Percentiles rank a stretch among this genome's conserved stretches.
These are phyloP conservation scores for Aspiorhynchus laticeps DNA, from an alignment of 2,113 vertebrate genomes.

Conservation along the genomic window DNA sequence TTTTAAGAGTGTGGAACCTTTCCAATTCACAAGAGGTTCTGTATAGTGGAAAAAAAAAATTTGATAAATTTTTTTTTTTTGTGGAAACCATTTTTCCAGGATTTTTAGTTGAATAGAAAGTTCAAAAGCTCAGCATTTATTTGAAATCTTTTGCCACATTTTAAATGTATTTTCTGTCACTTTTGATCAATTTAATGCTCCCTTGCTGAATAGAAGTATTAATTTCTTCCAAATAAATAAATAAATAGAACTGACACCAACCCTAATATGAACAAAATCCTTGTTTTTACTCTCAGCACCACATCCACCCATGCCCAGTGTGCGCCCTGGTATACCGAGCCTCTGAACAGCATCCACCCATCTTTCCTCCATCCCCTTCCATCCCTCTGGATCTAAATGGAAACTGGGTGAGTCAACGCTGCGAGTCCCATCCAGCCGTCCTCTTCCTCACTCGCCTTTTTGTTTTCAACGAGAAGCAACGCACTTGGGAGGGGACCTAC, in stretches of 20 bases:
- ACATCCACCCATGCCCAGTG: constrained; percentile 81
- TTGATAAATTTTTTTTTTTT: too few relatives aligned
- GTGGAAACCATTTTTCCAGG: too few relatives aligned
- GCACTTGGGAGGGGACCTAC: constrained; percentile 85
- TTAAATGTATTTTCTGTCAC: too few relatives aligned
- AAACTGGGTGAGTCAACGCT: constrained; percentile 83
- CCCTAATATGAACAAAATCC: not conserved
- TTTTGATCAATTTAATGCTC: too few relatives aligned
- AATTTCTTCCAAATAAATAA: not conserved
- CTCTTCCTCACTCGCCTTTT: constrained; percentile 89
- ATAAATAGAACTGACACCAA: too few relatives aligned
- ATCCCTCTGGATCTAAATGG: constrained; percentile 74
- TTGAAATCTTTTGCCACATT: too few relatives aligned
- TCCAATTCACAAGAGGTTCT: too few relatives aligned
- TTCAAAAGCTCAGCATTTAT: too few relatives aligned
- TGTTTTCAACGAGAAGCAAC: constrained; percentile 76
- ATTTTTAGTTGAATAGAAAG: too few relatives aligned
- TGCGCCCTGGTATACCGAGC: constrained; percentile 81
- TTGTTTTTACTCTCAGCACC: constrained; percentile 76
- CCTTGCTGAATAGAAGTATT: not conserved
- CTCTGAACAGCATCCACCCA: constrained; percentile 79
- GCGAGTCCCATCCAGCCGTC: constrained; percentile 82
- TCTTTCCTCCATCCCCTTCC: constrained; percentile 66
- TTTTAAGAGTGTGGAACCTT: too few relatives aligned
- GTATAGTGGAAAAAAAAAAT: too few relatives aligned